phyloP scores from a whole-genome alignment of 2,888 invertebrate genomes.

The Rhyacophila evoluta region DNA sequence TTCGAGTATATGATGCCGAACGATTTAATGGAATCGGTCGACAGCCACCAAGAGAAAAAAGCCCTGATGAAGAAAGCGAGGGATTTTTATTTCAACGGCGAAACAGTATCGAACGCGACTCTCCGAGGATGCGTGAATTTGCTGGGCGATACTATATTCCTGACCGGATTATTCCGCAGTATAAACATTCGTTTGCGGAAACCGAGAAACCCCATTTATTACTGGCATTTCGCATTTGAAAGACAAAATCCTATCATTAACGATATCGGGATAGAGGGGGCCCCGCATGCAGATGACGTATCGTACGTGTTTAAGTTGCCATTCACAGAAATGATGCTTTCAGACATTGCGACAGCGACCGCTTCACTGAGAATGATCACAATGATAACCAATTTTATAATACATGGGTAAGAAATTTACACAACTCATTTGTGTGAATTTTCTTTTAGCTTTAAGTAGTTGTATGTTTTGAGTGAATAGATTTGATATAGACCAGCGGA shows the following conservation, averaged over 20 bases:
- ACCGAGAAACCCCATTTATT: constrained; percentile 11
- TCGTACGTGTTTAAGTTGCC: constrained; percentile 28
- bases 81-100: constrained; percentile 30
- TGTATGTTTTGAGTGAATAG: no score
- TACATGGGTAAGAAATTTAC: constrained; percentile 64
- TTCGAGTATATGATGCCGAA: constrained; percentile 27
- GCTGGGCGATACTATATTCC: constrained; percentile 27
- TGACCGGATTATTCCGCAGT: constrained; percentile 16
- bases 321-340: not conserved
- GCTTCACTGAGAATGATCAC: constrained; percentile 63
- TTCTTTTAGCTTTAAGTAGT: no score
- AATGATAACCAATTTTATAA: constrained; percentile 68
- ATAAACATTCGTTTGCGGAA: not conserved
- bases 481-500: no score
- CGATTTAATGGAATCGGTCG: not conserved
- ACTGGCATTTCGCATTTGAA: constrained; percentile 5
- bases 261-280: not conserved
- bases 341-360: constrained; percentile 38
- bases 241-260: not conserved
- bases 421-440: no score
- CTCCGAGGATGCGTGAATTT: not conserved
- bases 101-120: not conserved
- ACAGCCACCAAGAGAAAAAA: not conserved
- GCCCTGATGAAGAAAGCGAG: not conserved
- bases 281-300: constrained; percentile 31